Conservation (phyloP, 2,113 vertebrate species). For the Crypturellus undulatus region DNA sequence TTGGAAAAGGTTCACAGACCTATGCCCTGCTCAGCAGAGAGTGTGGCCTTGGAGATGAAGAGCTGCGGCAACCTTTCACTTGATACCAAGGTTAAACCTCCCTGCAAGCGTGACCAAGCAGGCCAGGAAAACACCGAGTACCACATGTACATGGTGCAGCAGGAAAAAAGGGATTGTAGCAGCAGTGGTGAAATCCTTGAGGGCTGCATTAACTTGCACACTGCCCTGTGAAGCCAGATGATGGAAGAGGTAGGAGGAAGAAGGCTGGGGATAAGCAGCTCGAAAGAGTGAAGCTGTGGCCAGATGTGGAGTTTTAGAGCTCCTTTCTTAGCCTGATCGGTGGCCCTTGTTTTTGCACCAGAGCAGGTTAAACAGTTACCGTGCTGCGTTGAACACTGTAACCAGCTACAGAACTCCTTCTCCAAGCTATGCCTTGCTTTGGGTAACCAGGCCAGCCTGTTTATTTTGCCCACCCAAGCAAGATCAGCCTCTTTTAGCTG, state of each 20-base stretch:
- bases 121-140: neutral
- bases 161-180: neutral
- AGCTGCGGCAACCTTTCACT: neutral
- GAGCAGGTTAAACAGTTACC: neutral
- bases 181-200: neutral
- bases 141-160: fast-evolving
- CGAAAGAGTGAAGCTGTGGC: neutral
- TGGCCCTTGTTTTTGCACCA: neutral
- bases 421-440: neutral
- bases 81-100: neutral
- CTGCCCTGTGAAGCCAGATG: neutral
- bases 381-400: neutral
- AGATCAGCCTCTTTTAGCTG: neutral
- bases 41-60: neutral
- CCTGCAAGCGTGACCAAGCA: fast-evolving
- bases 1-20: neutral
- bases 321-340: too few species aligned
- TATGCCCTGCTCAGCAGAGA: neutral
- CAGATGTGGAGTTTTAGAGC: neutral
- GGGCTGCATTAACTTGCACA: neutral
- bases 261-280: fast-evolving
- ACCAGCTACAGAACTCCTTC: neutral
- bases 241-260: neutral
- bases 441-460: fast-evolving
- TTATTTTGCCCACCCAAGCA: neutral